Percentiles rank a stretch among this genome's conserved stretches.
Conservation (phyloP, 2,113 vertebrate species). For the Sapayoa aenigma region DNA sequence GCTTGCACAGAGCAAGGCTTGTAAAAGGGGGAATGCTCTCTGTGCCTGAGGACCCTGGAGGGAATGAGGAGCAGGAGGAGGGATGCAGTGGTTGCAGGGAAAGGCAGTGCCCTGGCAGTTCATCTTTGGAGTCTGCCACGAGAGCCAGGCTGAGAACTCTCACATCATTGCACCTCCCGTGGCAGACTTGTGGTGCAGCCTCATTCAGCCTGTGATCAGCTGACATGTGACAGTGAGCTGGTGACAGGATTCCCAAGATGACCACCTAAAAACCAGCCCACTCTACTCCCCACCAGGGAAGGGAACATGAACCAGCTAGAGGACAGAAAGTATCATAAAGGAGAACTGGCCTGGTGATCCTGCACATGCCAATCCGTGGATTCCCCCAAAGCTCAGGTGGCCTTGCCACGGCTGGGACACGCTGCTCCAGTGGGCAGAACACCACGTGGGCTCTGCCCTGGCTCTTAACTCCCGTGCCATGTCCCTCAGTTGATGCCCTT, state of each 20-base stretch:
- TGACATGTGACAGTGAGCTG: background rate
- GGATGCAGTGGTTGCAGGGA: background rate
- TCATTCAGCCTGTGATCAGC: background rate
- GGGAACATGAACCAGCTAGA: background rate
- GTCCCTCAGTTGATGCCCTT: background rate
- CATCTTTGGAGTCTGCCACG: background rate
- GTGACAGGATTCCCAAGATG: background rate
- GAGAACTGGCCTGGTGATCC: rapidly evolving
- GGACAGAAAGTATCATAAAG: background rate
- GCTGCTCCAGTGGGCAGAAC: background rate
- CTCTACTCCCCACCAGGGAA: background rate
- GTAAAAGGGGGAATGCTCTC: background rate
- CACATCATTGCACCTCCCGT: background rate
- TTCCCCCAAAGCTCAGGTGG: background rate
- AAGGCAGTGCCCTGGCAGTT: background rate
- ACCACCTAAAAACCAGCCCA: background rate
- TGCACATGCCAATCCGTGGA: rapidly evolving
- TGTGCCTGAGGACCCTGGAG: background rate
- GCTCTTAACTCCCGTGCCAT: background rate
- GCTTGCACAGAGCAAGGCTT: background rate
- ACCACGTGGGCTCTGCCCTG: background rate
- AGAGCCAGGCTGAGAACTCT: background rate
- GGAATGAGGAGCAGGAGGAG: background rate
- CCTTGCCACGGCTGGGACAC: background rate
- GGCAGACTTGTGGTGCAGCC: background rate